Evolutionary conservation across 2,888 invertebrate species (phyloP), one percentile per base, ranked within the genome.

Genomic region (Drosophila anomalata): DNA sequence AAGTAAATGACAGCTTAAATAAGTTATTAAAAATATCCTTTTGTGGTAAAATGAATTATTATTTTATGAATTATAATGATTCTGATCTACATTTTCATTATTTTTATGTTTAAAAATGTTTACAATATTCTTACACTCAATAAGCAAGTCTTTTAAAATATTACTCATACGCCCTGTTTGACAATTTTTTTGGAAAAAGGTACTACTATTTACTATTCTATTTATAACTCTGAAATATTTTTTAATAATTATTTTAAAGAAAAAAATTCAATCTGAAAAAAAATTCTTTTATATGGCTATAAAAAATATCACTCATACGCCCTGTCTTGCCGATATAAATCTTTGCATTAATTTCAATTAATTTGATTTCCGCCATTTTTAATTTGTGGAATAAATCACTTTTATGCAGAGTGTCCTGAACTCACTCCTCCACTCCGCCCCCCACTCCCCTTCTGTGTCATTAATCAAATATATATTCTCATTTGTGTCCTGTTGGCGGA

Each of bases 381-480:
- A 44, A 42, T 68, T 41, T 41, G 24, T 36, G 33, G 3, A n/a
- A 14, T 41, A 62, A 44, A 57, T 59, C 52, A 53, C 53, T 52
- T 54, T 61, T 70, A 52, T 48, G 47, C 51, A 24, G 17, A 36
- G 12, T 12, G 5, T 2, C 12, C 20, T 2, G 9, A 3, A 29
- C 17, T 6, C 17, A 17, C 17, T 17, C 17, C 17, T 17, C 17
- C 17, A 17, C 17, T 17, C 1, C 17, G 1, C 17, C 17, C 14
- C 26, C 31, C 26, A 33, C 31, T 39, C 47, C n/a, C 48, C 11
- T 14, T 55, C 7, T 1, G 17, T 22, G 29, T 53, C 83, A 82
- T 86, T 78, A 88, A 88, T 84, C 86, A 86, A 71, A 63, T 57
- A 76, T 80, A 62, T 54, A 72, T 72, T 56, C 47, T 52, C 55